Evolutionary conservation across 2,113 vertebrate genomes (phyloP).

Genomic region (Pelusios castaneus): DNA sequence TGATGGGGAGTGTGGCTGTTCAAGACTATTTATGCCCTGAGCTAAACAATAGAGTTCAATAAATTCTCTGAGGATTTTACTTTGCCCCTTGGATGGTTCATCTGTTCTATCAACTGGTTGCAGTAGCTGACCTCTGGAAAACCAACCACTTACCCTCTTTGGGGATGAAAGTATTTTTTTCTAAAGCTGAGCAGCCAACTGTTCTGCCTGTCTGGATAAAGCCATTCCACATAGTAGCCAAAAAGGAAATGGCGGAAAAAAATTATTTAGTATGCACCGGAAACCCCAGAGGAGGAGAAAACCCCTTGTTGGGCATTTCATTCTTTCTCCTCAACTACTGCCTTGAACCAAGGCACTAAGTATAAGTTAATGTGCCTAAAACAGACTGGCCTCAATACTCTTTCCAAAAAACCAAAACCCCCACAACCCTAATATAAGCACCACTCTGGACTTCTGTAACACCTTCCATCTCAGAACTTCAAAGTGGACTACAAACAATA

Average conservation of each 20-base stretch:
- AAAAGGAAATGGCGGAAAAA: neutral
- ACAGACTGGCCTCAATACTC: slow-evolving; percentile 10
- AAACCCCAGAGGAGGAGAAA: neutral
- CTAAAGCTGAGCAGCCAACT: neutral
- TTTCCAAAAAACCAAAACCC: neutral
- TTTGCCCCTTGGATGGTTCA: neutral
- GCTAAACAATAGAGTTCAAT: neutral
- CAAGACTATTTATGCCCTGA: neutral
- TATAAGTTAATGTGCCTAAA: neutral
- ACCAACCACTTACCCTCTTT: neutral
- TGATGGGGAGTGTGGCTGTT: neutral
- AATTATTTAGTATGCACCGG: neutral
- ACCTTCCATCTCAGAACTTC: neutral
- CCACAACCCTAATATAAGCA: slow-evolving; percentile 7
- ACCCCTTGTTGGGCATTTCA: neutral
- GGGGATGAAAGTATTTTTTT: neutral
- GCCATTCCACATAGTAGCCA: neutral
- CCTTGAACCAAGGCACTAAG: slow-evolving; percentile 25
- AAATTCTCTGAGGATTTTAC: neutral
- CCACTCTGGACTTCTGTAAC: slow-evolving; percentile 20
- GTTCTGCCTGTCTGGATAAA: neutral
- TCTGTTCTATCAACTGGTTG: neutral
- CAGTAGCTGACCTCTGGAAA: neutral
- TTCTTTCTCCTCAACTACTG: neutral
- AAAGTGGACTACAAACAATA: slow-evolving; percentile 56